Conservation (phyloP, 2,888 invertebrate genomes). For the Xylophagus ater region DNA sequence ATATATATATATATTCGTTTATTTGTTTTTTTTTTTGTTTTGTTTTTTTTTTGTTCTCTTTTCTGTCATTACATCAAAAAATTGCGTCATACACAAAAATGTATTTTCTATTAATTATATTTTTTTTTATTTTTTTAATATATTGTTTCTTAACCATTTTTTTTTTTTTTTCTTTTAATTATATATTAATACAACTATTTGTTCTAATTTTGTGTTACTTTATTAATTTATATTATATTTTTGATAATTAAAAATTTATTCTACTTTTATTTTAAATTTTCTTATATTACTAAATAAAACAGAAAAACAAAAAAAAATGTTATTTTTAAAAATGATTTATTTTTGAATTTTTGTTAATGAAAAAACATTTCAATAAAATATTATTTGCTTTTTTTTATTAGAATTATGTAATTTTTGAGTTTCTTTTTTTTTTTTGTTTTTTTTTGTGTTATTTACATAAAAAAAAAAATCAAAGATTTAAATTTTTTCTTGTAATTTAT, state of each 20-base stretch:
- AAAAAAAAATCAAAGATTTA: too few relatives aligned
- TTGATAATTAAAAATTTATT: conserved; percentile 6
- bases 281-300: conserved; percentile 1
- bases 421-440: too few relatives aligned
- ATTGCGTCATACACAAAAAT: conserved; percentile 13
- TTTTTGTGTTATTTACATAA: too few relatives aligned
- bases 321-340: too few relatives aligned
- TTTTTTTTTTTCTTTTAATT: conserved; percentile 1
- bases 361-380: too few relatives aligned
- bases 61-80: conserved; percentile 11
- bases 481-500: too few relatives aligned
- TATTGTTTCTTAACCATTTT: neutral
- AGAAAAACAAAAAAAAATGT: too few relatives aligned
- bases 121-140: conserved; percentile 2
- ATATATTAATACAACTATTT: conserved; percentile 5
- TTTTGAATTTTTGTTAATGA: too few relatives aligned
- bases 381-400: too few relatives aligned
- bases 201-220: neutral
- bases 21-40: conserved; percentile 9
- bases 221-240: neutral
- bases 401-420: too few relatives aligned
- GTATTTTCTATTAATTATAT: conserved; percentile 5
- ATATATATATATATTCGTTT: conserved; percentile 9
- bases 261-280: neutral
- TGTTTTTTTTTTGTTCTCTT: conserved; percentile 8